phyloP scores from a whole-genome alignment of 2,888 invertebrate species.

The Iphiclides podalirius region DNA sequence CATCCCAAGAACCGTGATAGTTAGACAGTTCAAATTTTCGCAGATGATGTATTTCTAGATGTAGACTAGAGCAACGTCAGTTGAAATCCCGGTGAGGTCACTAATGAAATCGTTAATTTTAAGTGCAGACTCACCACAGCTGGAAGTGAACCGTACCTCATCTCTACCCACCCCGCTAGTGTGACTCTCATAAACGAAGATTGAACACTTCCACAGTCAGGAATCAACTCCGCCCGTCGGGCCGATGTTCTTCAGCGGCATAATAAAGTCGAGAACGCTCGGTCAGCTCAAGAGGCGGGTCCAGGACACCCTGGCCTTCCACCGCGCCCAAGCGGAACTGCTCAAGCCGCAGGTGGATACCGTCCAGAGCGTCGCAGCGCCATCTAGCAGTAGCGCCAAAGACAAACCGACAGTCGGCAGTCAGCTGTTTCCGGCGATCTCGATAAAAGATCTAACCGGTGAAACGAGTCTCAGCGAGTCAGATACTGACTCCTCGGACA shows the following conservation, averaged over 20 bases:
- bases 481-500: conserved; percentile 34
- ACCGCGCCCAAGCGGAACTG: conserved; percentile 43
- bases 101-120: too few relatives aligned
- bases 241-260: conserved; percentile 66
- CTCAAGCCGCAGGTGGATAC: conserved; percentile 33
- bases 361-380: conserved; percentile 5
- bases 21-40: too few relatives aligned
- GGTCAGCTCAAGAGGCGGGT: conserved; percentile 55
- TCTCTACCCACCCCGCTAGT: too few relatives aligned
- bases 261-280: conserved; percentile 60
- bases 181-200: too few relatives aligned
- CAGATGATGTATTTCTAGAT: too few relatives aligned
- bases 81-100: too few relatives aligned
- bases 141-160: too few relatives aligned
- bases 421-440: conserved; percentile 42
- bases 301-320: conserved; percentile 51
- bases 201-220: conserved; percentile 39
- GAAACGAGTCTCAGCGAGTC: conserved; percentile 38
- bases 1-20: too few relatives aligned
- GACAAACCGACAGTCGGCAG: neutral
- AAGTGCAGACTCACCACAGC: too few relatives aligned
- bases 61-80: too few relatives aligned
- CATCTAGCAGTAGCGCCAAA: conserved; percentile 7
- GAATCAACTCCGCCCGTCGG: conserved; percentile 52
- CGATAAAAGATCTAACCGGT: conserved; percentile 50